Conservation (phyloP, 2,113 vertebrate genomes). For the Pagrus major region DNA sequence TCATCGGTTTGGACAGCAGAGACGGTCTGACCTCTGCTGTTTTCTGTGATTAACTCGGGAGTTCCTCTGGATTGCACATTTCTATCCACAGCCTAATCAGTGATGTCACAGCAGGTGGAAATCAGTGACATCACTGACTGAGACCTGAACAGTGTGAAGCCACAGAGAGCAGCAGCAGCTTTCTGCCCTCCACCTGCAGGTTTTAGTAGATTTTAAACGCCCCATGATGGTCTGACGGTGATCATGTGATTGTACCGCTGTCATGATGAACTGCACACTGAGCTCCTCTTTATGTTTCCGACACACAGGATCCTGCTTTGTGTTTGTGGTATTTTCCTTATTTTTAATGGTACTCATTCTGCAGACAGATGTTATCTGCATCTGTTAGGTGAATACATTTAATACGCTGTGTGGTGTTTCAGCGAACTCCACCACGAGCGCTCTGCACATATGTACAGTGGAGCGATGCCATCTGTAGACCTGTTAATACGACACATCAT, state of each 20-base stretch:
- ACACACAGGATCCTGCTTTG: not conserved
- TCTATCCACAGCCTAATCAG: too few relatives aligned
- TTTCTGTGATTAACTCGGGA: too few relatives aligned
- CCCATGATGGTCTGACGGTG: not conserved
- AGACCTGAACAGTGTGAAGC: not conserved
- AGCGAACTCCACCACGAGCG: not conserved
- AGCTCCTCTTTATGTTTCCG: not conserved
- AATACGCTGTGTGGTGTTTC: not conserved
- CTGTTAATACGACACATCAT: slow-evolving; percentile 15
- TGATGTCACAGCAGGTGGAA: slow-evolving; percentile 4
- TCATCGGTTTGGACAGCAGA: not conserved
- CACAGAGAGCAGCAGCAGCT: not conserved
- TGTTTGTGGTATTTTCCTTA: not conserved
- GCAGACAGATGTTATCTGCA: slow-evolving; percentile 14
- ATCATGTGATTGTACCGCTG: not conserved
- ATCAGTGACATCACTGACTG: not conserved
- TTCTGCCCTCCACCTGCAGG: not conserved
- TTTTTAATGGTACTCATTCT: not conserved
- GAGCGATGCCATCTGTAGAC: slow-evolving; percentile 30
- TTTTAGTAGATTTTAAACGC: not conserved
- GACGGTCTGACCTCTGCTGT: too few relatives aligned
- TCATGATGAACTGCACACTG: not conserved
- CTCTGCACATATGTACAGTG: not conserved
- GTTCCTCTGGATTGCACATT: too few relatives aligned
- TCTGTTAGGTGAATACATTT: slow-evolving; percentile 9